Conservation (phyloP, 2,888 invertebrate genomes). For the Eupsilia transversa region DNA sequence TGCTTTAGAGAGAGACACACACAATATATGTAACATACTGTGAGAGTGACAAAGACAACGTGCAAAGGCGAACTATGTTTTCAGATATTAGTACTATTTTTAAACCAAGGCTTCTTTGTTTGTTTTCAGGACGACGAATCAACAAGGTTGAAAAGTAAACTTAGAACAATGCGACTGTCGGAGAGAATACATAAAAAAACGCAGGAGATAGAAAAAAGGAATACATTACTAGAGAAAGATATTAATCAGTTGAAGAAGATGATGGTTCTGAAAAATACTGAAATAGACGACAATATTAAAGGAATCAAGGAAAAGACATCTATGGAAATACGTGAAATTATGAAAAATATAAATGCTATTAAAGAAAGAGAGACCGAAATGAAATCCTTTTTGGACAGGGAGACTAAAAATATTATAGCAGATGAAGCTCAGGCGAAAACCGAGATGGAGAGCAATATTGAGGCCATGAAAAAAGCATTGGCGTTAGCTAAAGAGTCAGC, state of each 20-base stretch:
- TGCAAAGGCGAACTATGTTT: too few relatives aligned
- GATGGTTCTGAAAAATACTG: not conserved
- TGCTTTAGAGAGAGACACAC: too few relatives aligned
- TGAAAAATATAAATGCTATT: not conserved
- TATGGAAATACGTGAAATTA: not conserved
- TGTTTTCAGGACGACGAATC: conserved; percentile 16
- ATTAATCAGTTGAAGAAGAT: conserved; percentile 1
- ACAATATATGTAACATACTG: too few relatives aligned
- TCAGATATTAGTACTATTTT: too few relatives aligned
- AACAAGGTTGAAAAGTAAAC: conserved; percentile 7
- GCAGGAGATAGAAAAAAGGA: conserved; percentile 14
- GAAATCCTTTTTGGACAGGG: not conserved
- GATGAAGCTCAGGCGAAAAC: conserved; percentile 12
- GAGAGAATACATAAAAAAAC: conserved; percentile 15
- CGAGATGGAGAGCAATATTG: conserved; percentile 3
- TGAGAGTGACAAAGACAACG: too few relatives aligned
- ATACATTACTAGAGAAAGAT: not conserved
- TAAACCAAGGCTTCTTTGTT: not conserved
- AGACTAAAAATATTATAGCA: conserved; percentile 10
- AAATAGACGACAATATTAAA: conserved; percentile 10
- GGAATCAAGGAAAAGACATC: not conserved
- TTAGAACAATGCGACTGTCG: conserved; percentile 5
- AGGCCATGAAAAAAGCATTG: not conserved
- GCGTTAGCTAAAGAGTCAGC: not conserved
- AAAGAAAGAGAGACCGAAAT: conserved; percentile 8